Evolutionary conservation across 1,140 invertebrate genomes (phyloP).

Genomic region (Drosophila albomicans): DNA sequence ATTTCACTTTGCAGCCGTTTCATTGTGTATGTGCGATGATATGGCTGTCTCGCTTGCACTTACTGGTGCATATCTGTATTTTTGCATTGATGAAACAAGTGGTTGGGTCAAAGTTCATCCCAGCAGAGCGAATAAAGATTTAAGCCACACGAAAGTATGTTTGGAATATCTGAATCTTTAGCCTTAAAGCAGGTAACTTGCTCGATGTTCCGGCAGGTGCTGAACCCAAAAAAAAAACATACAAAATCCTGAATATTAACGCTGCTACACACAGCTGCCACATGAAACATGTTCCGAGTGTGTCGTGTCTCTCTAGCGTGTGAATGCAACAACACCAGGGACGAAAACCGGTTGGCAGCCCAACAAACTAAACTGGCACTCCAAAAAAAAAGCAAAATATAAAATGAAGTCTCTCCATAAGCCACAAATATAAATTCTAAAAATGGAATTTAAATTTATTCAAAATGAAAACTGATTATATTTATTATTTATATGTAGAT

Average conservation of each 20-base stretch:
- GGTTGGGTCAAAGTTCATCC: conserved; percentile 55
- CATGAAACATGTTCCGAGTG: conserved; percentile 39
- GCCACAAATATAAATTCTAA: neutral
- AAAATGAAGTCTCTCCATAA: neutral
- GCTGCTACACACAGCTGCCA: conserved; percentile 23
- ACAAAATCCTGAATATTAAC: conserved; percentile 30
- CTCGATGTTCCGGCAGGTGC: conserved; percentile 37
- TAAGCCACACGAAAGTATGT: conserved; percentile 4
- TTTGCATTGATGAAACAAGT: conserved; percentile 50
- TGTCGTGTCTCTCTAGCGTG: conserved; percentile 9
- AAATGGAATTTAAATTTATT: neutral
- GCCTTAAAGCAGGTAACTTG: conserved; percentile 25
- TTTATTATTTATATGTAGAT: neutral
- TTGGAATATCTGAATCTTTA: conserved; percentile 6
- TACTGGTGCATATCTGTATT: neutral
- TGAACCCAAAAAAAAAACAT: conserved; percentile 2
- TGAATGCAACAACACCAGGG: conserved; percentile 16
- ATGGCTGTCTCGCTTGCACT: conserved; percentile 26
- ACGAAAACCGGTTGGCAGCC: conserved; percentile 28
- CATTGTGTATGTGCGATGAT: neutral
- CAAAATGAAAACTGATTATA: neutral
- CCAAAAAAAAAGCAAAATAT: conserved; percentile 1
- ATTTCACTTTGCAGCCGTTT: conserved; percentile 49
- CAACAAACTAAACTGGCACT: conserved; percentile 22
- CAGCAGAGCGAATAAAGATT: conserved; percentile 13